These are phyloP conservation scores for Malaclemys terrapin DNA, from an alignment of 2,113 vertebrate genomes.

Conservation along the genomic window DNA sequence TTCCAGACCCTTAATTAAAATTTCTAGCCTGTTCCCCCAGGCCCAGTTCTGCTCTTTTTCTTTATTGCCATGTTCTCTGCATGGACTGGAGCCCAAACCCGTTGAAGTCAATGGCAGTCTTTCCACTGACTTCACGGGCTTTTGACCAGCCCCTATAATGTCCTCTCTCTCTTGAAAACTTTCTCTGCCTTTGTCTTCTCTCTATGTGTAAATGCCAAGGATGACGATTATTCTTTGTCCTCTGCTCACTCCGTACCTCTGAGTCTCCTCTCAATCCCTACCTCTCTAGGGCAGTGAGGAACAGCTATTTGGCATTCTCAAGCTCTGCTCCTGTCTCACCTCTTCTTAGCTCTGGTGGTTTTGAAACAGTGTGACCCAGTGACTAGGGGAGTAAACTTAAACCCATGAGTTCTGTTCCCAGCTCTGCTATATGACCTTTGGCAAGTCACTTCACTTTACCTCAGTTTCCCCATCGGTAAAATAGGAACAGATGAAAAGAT, in stretches of 20 bases:
- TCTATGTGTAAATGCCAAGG: fast-evolving
- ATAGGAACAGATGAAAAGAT: neutral
- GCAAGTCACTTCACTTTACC: neutral
- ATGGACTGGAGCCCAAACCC: neutral
- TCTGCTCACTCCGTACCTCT: neutral
- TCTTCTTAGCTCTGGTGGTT: neutral
- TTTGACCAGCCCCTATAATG: neutral
- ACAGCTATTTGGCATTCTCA: neutral
- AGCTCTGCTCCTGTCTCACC: neutral
- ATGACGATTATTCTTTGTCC: neutral
- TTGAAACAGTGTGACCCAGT: neutral
- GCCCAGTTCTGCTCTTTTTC: neutral
- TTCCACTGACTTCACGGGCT: neutral
- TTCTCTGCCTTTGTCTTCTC: neutral
- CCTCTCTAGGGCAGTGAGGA: neutral
- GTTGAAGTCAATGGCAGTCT: neutral
- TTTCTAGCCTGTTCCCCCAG: neutral
- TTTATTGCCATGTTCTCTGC: neutral
- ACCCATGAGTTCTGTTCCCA: fast-evolving
- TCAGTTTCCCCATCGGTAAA: neutral
- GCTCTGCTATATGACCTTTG: neutral
- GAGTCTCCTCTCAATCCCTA: neutral
- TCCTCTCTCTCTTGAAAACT: neutral
- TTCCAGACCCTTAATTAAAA: neutral
- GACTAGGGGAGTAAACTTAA: neutral